Percentiles rank a stretch among this genome's conserved stretches.
These are phyloP conservation scores for Pteria penguin DNA, from an alignment of 2,888 invertebrate genomes.

Conservation along the genomic window DNA sequence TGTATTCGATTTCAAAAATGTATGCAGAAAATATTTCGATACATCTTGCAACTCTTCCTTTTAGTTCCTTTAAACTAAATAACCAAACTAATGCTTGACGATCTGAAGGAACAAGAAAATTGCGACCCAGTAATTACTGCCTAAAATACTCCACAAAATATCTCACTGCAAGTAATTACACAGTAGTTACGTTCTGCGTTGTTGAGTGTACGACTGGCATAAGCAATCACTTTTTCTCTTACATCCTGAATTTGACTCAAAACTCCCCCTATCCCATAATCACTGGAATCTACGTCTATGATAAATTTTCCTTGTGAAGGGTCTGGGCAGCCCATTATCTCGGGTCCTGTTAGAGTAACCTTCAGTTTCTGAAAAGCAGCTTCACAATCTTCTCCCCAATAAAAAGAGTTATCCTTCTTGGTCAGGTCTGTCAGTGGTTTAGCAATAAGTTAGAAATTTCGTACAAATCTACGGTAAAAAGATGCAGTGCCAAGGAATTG, in stretches of 20 bases:
- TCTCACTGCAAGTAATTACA: conserved; percentile 29
- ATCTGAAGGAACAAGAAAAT: conserved; percentile 37
- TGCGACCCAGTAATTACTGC: conserved; percentile 37
- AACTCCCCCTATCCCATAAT: conserved; percentile 44
- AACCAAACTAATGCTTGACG: conserved; percentile 46
- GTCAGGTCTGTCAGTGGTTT: conserved; percentile 40
- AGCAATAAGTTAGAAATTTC: conserved; percentile 35
- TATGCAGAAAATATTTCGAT: conserved; percentile 40
- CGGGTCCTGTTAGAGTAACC: conserved; percentile 12
- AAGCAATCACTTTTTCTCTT: conserved; percentile 13
- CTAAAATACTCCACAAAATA: conserved; percentile 41
- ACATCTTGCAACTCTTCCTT: conserved; percentile 47
- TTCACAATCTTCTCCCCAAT: conserved; percentile 35
- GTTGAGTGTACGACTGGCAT: conserved; percentile 35
- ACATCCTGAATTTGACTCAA: conserved; percentile 36
- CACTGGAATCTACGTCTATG: conserved; percentile 43
- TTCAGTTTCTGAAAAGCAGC: conserved; percentile 43
- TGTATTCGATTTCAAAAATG: conserved; percentile 44
- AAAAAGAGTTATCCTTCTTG: conserved; percentile 25
- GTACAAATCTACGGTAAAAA: conserved; percentile 43
- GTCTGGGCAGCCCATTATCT: conserved; percentile 46
- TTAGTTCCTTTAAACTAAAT: conserved; percentile 46
- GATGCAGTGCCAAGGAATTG: conserved; percentile 40
- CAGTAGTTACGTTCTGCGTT: conserved; percentile 47
- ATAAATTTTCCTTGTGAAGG: conserved; percentile 25